Evolutionary conservation across 2,797 vertebrate genomes (phyloP).

Genomic region (Neoniphon sammara): DNA sequence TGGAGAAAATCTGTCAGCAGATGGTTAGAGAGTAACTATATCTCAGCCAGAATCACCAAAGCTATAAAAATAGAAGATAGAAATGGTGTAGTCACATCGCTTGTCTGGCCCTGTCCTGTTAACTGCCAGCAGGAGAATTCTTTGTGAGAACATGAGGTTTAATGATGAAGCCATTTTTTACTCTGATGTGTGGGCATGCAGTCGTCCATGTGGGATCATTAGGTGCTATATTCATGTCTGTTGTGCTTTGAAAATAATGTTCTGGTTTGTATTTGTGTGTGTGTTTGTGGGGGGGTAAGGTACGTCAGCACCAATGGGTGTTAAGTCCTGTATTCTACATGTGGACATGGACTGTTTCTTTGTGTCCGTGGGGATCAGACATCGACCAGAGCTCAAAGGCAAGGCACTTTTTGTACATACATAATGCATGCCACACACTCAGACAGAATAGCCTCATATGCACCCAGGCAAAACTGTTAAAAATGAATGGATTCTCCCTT

Average conservation of each 20-base stretch:
- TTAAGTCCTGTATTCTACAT: constrained; percentile 93
- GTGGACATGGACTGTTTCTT: constrained; percentile 99
- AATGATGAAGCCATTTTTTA: not conserved
- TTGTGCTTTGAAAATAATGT: not conserved
- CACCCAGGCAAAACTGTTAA: not conserved
- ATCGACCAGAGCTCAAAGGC: constrained; percentile 95
- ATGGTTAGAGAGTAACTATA: too few species aligned
- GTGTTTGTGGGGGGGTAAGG: constrained; percentile 55
- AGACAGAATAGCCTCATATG: not conserved
- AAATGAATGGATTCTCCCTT: constrained; percentile 33
- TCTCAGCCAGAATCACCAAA: not conserved
- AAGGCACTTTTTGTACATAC: constrained; percentile 29
- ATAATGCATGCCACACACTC: not conserved
- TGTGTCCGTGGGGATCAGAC: constrained; percentile 95
- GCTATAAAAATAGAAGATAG: not conserved
- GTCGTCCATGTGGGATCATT: not conserved
- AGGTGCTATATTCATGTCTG: not conserved
- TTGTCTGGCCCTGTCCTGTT: not conserved
- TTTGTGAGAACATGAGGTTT: not conserved
- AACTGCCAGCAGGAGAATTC: not conserved
- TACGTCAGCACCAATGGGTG: constrained; percentile 38
- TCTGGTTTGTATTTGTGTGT: constrained; percentile 20
- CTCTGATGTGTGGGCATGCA: not conserved
- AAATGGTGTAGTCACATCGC: too few species aligned
- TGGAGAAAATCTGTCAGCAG: too few species aligned